Evolutionary conservation across 2,113 vertebrate genomes (phyloP), one percentile per base, ranked within the genome.

Genomic region (Chauna torquata): DNA sequence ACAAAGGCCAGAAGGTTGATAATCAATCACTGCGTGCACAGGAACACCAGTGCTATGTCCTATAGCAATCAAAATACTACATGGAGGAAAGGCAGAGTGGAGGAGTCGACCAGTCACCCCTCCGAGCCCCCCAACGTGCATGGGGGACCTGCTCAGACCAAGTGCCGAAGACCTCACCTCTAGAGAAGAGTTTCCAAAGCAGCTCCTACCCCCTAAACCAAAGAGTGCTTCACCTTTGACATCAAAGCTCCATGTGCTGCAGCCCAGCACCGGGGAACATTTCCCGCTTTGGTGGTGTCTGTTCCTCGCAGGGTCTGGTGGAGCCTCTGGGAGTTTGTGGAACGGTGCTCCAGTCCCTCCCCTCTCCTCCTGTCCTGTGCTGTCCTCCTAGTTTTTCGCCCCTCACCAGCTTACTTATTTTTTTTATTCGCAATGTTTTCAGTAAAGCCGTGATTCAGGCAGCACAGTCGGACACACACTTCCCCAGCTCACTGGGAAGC

Each of bases 31-130:
- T n/a, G 18, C 8, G 14, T 1, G 2, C 23, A 14, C 23, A 25
- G 55, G 36, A 49, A 15, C 3, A 0, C 47, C 6, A 0, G 15
- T 5, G 1, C 55, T 23, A 18, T 7, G 36, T 69, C 54, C 54
- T 1, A 0, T 54, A 50, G 23, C 27, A 30, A 49, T 75, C 24
- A 16, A 49, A 44, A 61, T 3, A 44, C 25, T 4, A 3, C 8
- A 5, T 0, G 0, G 22, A 52, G 9, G 7, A 44, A 20, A 61
- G 23, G 65, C 25, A 55, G 49, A n/a, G 40, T 58, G 71, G 40
- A 64, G 15, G 18, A 34, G 55, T 8, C 16, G 11, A 49, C 42
- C 0, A 0, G 16, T 7, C 38, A n/a, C 27, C 14, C 2, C 14
- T 18, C 22, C 24, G 6, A 27, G 12, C 50, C 50, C 6, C 13